Evolutionary conservation across 2,888 invertebrate genomes (phyloP).

Genomic region (Theretra japonica): DNA sequence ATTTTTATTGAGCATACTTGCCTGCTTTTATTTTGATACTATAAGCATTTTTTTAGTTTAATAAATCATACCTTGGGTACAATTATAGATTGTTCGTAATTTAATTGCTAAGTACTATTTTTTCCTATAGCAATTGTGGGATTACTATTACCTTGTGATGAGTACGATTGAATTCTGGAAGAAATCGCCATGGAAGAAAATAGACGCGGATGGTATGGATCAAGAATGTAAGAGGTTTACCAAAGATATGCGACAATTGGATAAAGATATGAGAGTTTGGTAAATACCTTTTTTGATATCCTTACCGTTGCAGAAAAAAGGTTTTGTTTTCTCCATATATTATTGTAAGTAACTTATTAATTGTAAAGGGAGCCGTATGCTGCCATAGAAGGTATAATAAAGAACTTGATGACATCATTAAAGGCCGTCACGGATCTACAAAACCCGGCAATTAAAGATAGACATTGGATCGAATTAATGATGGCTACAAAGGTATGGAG

Average conservation of each 20-base stretch:
- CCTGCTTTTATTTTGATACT: no score
- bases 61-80: no score
- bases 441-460: constrained; percentile 96
- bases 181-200: constrained; percentile 96
- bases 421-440: constrained; percentile 96
- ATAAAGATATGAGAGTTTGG: constrained; percentile 92
- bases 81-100: not conserved
- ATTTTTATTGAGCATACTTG: not conserved
- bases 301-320: not conserved
- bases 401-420: constrained; percentile 96
- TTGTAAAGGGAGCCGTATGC: constrained; percentile 89
- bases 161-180: constrained; percentile 96
- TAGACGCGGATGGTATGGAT: constrained; percentile 97
- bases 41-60: no score
- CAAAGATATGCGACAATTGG: constrained; percentile 91
- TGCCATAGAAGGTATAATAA: constrained; percentile 92
- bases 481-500: constrained; percentile 91
- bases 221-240: constrained; percentile 96
- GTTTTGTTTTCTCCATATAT: not conserved
- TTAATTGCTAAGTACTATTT: not conserved
- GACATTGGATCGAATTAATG: constrained; percentile 98
- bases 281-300: constrained; percentile 48
- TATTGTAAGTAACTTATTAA: not conserved
- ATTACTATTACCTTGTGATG: constrained; percentile 92
- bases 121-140: constrained; percentile 90